These are phyloP conservation scores for Thalassarche chlororhynchos DNA, from an alignment of 2,113 vertebrate genomes.

Conservation along the genomic window DNA sequence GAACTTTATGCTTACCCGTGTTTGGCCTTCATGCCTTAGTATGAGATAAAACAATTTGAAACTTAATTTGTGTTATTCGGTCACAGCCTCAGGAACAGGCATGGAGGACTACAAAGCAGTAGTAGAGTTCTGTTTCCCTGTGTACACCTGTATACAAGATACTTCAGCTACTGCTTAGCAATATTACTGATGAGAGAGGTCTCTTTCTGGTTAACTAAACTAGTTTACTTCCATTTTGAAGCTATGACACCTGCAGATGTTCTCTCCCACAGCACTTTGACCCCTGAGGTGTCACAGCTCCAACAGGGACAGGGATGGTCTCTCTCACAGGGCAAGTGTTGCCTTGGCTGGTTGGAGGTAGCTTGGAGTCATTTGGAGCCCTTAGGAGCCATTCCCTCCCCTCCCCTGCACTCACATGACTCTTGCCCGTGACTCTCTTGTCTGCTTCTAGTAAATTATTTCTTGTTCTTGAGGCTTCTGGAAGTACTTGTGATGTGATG, in stretches of 20 bases:
- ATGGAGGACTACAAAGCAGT: background rate
- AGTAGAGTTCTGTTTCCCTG: background rate
- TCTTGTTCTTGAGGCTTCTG: background rate
- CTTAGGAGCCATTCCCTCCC: background rate
- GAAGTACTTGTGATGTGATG: background rate
- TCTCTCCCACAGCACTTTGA: background rate
- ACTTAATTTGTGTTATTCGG: background rate
- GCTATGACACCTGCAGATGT: background rate
- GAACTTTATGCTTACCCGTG: background rate
- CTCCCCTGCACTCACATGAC: background rate
- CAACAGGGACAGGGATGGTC: rapidly evolving
- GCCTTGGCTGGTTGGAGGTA: background rate
- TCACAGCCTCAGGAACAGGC: background rate
- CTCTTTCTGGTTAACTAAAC: background rate
- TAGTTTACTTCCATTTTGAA: background rate
- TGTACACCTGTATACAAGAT: background rate
- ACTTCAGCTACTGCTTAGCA: background rate
- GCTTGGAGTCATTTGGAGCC: background rate
- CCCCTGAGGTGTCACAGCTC: background rate
- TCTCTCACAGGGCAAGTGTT: background rate
- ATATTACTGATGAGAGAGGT: background rate
- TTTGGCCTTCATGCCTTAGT: background rate
- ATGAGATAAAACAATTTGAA: background rate
- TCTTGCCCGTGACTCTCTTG: background rate
- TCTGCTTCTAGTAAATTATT: background rate